phyloP scores from a whole-genome alignment of 2,797 vertebrate genomes.

The Catostomus latipinnis region DNA sequence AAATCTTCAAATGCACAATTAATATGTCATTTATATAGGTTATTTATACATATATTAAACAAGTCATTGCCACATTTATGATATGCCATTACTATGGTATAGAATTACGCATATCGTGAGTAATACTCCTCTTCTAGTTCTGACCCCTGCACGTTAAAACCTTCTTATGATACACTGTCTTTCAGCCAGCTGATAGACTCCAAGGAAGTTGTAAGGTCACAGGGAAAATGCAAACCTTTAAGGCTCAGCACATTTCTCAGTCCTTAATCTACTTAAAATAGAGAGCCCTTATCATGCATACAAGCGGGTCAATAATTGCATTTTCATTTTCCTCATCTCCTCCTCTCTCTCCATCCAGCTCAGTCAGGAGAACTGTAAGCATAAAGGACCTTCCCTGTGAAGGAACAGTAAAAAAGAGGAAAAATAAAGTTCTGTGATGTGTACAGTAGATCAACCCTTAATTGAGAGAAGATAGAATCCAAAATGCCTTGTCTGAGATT shows the following conservation, averaged over 20 bases:
- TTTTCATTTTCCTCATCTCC: slow-evolving; percentile 20
- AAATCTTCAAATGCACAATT: too few species aligned
- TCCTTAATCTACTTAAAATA: slow-evolving; percentile 66
- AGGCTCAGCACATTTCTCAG: slow-evolving; percentile 29
- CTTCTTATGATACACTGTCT: not conserved
- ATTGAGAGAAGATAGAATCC: slow-evolving; percentile 44
- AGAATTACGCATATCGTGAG: too few species aligned
- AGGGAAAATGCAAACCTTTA: slow-evolving; percentile 15
- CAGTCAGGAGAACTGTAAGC: slow-evolving; percentile 34
- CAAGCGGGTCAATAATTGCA: slow-evolving; percentile 68
- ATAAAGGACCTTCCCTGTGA: slow-evolving; percentile 47
- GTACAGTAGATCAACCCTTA: slow-evolving; percentile 43
- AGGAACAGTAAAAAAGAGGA: slow-evolving; percentile 30
- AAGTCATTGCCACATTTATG: too few species aligned
- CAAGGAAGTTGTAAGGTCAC: slow-evolving; percentile 19
- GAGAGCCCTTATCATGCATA: slow-evolving; percentile 70
- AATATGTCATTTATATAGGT: too few species aligned
- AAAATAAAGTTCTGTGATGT: slow-evolving; percentile 12
- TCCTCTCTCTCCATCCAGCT: not conserved
- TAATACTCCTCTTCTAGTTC: not conserved
- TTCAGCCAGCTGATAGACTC: not conserved
- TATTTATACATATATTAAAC: too few species aligned
- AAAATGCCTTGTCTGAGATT: slow-evolving; percentile 41
- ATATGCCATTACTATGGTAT: too few species aligned
- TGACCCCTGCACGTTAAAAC: not conserved